phyloP scores from a whole-genome alignment of 2,113 vertebrate genomes.

The Castor canadensis region DNA sequence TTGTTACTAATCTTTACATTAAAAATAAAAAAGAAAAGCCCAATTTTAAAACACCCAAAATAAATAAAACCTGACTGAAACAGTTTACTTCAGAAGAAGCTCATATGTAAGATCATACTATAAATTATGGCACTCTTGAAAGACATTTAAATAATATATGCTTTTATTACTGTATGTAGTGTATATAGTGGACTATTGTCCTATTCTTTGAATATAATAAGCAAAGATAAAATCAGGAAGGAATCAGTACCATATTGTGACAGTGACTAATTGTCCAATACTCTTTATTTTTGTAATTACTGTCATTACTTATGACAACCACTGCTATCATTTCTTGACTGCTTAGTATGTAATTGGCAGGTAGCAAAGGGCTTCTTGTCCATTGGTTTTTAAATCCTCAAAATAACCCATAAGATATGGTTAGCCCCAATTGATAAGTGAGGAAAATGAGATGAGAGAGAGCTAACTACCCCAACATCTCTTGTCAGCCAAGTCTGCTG shows the following conservation, averaged over 20 bases:
- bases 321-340: background rate
- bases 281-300: constrained; percentile 30
- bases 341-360: background rate
- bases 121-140: background rate
- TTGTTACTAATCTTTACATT: background rate
- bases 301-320: constrained; percentile 38
- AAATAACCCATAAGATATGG: background rate
- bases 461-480: background rate
- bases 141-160: background rate
- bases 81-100: background rate
- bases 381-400: constrained; percentile 9
- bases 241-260: background rate
- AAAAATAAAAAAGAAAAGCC: background rate
- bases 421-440: background rate
- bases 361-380: background rate
- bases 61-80: constrained; percentile 22
- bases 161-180: background rate
- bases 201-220: background rate
- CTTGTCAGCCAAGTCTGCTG: background rate
- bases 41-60: background rate
- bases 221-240: constrained; percentile 16
- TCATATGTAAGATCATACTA: background rate
- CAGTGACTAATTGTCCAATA: background rate
- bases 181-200: background rate
- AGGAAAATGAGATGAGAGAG: background rate